A percentile compares a stretch with the other conserved stretches of the same genome.
Evolutionary conservation across 2,113 vertebrate genomes (phyloP).

Genomic region (Pelecanoides urinatrix): DNA sequence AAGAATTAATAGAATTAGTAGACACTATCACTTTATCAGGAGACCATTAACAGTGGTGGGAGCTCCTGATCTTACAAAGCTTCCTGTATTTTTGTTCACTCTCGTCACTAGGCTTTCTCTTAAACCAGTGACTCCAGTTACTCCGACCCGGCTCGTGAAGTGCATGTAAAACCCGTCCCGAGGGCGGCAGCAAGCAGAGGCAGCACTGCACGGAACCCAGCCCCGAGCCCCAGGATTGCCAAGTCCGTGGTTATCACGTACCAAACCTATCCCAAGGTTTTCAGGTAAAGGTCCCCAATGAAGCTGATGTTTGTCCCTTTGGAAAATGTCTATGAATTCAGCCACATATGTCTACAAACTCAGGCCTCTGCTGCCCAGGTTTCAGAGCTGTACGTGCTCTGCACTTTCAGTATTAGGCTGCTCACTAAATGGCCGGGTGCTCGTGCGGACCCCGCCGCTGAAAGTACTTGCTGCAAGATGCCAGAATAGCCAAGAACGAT

Average conservation of each 20-base stretch:
- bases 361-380: too few relatives aligned
- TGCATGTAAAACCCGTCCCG: neutral
- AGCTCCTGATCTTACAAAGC: neutral
- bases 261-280: neutral
- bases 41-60: neutral
- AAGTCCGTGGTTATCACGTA: neutral
- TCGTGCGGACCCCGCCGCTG: neutral
- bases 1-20: neutral
- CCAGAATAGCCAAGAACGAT: neutral
- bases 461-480: neutral
- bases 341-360: neutral
- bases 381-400: neutral
- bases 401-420: too few relatives aligned
- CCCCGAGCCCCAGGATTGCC: accelerated
- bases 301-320: neutral
- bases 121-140: neutral
- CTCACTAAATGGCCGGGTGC: too few relatives aligned
- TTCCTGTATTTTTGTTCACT: neutral
- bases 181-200: neutral
- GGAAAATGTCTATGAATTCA: neutral
- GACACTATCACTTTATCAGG: neutral
- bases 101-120: neutral
- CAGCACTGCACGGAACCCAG: neutral
- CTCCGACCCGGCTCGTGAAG: too few relatives aligned
- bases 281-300: neutral